A percentile compares a stretch with the other conserved stretches of the same genome.
phyloP scores from a whole-genome alignment of 2,888 invertebrate species.

The Aspidiotus destructor region DNA sequence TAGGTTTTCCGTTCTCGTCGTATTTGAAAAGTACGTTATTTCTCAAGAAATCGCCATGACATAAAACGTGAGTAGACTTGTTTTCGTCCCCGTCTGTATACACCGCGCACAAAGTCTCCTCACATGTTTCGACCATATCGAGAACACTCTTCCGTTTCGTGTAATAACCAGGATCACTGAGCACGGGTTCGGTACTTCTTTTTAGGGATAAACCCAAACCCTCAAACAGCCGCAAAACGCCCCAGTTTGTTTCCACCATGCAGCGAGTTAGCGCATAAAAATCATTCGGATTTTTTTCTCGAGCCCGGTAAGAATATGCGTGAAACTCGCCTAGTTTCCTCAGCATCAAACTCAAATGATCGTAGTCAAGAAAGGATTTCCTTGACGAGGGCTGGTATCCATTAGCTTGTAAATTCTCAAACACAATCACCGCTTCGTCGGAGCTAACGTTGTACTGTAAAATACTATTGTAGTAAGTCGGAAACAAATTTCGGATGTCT shows the following conservation, averaged over 20 bases:
- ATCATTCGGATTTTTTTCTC: background rate
- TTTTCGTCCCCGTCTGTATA: background rate
- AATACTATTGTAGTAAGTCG: background rate
- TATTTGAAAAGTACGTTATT: conserved; percentile 38
- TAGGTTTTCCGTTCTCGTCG: conserved; percentile 32
- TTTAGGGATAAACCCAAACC: background rate
- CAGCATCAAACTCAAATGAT: background rate
- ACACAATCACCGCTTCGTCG: background rate
- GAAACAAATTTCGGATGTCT: background rate
- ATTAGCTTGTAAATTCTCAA: background rate
- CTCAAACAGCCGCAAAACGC: background rate
- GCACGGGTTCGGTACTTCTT: background rate
- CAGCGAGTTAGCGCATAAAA: background rate
- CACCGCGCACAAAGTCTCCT: background rate
- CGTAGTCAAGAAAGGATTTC: background rate
- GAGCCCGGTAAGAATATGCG: background rate
- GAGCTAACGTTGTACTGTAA: background rate
- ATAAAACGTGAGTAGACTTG: conserved; percentile 36
- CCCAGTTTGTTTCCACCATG: background rate
- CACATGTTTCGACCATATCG: background rate
- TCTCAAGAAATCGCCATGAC: conserved; percentile 38
- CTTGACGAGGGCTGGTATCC: background rate
- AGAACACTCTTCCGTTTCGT: background rate
- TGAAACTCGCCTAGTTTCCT: background rate
- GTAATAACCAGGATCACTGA: background rate